phyloP scores from a whole-genome alignment of 2,888 invertebrate species.

The Cantharis flavilabris region DNA sequence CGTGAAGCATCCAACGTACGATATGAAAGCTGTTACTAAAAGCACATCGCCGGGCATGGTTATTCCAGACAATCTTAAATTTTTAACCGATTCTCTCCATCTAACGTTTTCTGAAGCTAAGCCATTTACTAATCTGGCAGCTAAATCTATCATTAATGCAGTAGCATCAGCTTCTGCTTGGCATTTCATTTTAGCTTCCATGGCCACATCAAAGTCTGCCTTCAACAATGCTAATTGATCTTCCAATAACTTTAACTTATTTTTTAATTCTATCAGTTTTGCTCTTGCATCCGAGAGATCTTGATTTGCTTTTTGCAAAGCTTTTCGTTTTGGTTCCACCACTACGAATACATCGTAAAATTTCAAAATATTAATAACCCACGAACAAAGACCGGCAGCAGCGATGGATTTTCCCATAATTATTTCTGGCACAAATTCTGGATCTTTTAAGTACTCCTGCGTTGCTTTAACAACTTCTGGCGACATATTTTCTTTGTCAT shows the following conservation, averaged over 20 bases:
- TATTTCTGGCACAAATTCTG: conserved; percentile 83
- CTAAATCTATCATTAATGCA: conserved; percentile 84
- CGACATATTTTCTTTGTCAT: conserved; percentile 92
- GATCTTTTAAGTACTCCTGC: conserved; percentile 66
- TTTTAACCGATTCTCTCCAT: conserved; percentile 67
- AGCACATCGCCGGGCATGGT: conserved; percentile 90
- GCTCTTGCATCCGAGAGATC: conserved; percentile 82
- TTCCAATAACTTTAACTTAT: conserved; percentile 76
- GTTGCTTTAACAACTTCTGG: conserved; percentile 84
- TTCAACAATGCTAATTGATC: conserved; percentile 77
- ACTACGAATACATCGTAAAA: conserved; percentile 90
- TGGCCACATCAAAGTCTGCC: conserved; percentile 84
- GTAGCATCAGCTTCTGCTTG: conserved; percentile 93
- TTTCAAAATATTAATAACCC: conserved; percentile 90
- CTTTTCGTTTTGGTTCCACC: conserved; percentile 89
- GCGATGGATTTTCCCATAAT: conserved; percentile 86
- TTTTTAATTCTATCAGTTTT: conserved; percentile 75
- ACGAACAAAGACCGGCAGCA: conserved; percentile 92
- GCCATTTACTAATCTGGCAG: conserved; percentile 90
- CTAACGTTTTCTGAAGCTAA: conserved; percentile 89
- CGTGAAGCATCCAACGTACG: conserved; percentile 93
- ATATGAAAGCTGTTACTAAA: conserved; percentile 89
- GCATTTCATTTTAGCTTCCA: conserved; percentile 84
- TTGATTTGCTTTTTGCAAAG: conserved; percentile 84
- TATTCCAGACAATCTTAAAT: conserved; percentile 70